Base-by-base conservation (phyloP, 2,888 invertebrate species). In the Sceliomorpha sp. region DNA sequence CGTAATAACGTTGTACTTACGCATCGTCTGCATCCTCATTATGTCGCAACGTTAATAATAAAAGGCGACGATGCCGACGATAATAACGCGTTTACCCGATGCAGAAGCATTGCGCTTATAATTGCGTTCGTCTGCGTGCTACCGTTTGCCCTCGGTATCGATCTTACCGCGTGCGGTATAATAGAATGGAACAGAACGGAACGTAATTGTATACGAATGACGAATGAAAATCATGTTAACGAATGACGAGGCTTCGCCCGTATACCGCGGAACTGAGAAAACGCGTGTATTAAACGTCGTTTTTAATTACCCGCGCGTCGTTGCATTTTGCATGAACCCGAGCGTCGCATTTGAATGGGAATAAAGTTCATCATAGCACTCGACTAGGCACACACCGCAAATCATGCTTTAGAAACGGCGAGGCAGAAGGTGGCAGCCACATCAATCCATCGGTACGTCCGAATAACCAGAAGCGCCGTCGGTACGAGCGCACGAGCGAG, bases 401-500 rank as follows among this genome's bases (percentile, higher is more conserved):
- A 68, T 50, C 68, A 62, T 20, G 39, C 12, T 58, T 50, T 40
- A 42, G 45, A 26, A 44, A 50, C 48, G 50, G 26, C 48, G 45
- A 26, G 39, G 55, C 48, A 55, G 26, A 39, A 51, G 51, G 44
- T 44, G 9, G 42, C 31, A 31, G 32, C 37, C 42, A 34, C 64
- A 60, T 70, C 70, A 70, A 60, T 70, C 51, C 62, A 39, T 9
- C 39, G n/a, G 27, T 27, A 24, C 29, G 51, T 62, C 53, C 48
- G 58, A 63, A 53, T 69, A 62, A 59, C 48, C 27, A 53, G 40
- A 44, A 44, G 44, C 42, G 47, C 42, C 12, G n/a, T n/a, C n/a
- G n/a, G n/a, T n/a, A n/a, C n/a, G n/a, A n/a, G n/a, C n/a, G n/a
- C n/a, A n/a, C n/a, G n/a, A n/a, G n/a, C n/a, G n/a, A n/a, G n/a